Conservation (phyloP, 2,888 invertebrate genomes). For the Euzophera pinguis region DNA sequence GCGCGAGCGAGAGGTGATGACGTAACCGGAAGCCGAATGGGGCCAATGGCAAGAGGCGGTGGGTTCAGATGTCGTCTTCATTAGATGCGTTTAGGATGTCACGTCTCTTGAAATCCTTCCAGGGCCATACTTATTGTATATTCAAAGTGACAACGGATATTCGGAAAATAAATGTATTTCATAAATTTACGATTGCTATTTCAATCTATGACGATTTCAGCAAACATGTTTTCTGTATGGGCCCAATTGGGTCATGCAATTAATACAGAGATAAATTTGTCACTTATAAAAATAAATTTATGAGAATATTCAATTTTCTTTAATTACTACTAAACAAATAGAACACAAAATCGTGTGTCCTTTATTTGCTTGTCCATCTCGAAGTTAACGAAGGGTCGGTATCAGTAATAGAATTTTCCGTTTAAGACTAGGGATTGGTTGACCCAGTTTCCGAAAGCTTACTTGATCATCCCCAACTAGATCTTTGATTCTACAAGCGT, state of each 20-base stretch:
- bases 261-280: no score
- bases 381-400: conserved; percentile 1
- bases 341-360: neutral
- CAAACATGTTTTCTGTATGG: neutral
- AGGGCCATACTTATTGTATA: neutral
- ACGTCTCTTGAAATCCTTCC: neutral
- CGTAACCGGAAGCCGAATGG: conserved; percentile 42
- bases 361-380: neutral
- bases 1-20: conserved; percentile 34
- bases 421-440: neutral
- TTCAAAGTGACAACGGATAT: neutral
- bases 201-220: neutral
- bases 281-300: no score
- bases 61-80: conserved; percentile 23
- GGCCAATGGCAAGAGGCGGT: conserved; percentile 44
- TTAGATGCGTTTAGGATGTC: conserved; percentile 13
- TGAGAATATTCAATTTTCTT: no score
- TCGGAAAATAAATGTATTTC: neutral
- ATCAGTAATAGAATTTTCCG: conserved; percentile 1
- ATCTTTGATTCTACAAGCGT: neutral
- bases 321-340: neutral
- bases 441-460: neutral
- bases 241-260: neutral
- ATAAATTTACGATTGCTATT: neutral
- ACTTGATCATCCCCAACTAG: neutral